These are phyloP conservation scores for Philaethria dido DNA, from an alignment of 2,888 invertebrate species.

Conservation along the genomic window DNA sequence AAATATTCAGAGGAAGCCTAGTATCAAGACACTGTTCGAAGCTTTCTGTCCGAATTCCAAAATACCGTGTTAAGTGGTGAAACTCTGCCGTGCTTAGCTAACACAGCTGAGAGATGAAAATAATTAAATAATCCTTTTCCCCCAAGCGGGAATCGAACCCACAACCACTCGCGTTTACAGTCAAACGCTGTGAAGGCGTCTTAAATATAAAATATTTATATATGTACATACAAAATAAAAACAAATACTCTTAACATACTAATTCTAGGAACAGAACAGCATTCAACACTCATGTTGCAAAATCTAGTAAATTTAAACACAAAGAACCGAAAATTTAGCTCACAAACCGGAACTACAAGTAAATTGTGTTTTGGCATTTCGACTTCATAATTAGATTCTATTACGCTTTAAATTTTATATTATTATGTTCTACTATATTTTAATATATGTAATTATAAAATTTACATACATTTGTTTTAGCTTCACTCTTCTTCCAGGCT, in stretches of 20 bases:
- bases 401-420: not conserved
- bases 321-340: conserved; percentile 23
- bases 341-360: conserved; percentile 22
- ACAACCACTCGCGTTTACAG: no score
- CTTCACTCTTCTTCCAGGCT: no score
- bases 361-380: conserved; percentile 14
- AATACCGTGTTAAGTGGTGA: no score
- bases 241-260: not conserved
- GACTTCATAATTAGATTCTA: conserved; percentile 15
- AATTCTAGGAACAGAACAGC: conserved; percentile 11
- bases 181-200: not conserved
- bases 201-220: not conserved
- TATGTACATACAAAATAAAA: not conserved
- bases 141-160: no score
- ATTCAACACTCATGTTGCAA: conserved; percentile 9
- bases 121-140: no score
- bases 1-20: no score
- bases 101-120: no score
- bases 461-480: no score
- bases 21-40: no score
- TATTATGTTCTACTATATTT: not conserved
- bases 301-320: conserved; percentile 23
- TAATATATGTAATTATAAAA: not conserved
- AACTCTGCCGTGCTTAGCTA: no score
- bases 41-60: no score